Percentiles rank a stretch among this genome's conserved stretches.
phyloP scores from a whole-genome alignment of 2,888 invertebrate species.

The Xestia ashworthii region DNA sequence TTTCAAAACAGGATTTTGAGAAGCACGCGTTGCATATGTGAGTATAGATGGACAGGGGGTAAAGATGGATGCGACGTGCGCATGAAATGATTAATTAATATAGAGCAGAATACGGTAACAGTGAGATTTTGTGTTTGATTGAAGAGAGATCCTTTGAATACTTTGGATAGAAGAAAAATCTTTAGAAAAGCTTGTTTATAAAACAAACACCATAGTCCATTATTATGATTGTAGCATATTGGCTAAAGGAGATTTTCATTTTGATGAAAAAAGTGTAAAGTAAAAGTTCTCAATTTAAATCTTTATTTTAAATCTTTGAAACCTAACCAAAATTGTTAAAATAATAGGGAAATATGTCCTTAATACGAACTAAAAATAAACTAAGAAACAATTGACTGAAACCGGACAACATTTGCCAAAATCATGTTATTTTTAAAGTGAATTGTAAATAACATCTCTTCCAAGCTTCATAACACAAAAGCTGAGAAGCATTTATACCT shows the following conservation, averaged over 20 bases:
- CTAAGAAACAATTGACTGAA: not conserved
- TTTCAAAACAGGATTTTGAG: slow-evolving; percentile 63
- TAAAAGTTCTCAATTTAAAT: not conserved
- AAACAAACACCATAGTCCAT: not conserved
- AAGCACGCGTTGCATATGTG: slow-evolving; percentile 35
- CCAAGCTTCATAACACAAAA: not conserved
- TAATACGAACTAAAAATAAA: not conserved
- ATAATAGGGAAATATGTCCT: not conserved
- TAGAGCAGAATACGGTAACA: slow-evolving; percentile 4
- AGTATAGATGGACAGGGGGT: slow-evolving; percentile 15
- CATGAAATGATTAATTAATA: slow-evolving; percentile 32
- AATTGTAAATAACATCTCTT: not conserved
- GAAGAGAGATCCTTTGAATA: not conserved
- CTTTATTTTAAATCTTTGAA: not conserved
- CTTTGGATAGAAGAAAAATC: not conserved
- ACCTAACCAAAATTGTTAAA: not conserved
- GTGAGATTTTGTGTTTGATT: not conserved
- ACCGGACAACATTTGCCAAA: not conserved
- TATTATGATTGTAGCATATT: not conserved
- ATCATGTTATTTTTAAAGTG: not conserved
- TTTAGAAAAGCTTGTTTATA: not conserved
- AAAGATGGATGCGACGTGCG: slow-evolving; percentile 16
- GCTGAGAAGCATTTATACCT: slow-evolving; percentile 17
- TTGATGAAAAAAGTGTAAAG: not conserved
- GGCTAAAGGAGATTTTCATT: not conserved